Base-by-base conservation (phyloP, 2,888 invertebrate genomes). In the Leucoma salicis region DNA sequence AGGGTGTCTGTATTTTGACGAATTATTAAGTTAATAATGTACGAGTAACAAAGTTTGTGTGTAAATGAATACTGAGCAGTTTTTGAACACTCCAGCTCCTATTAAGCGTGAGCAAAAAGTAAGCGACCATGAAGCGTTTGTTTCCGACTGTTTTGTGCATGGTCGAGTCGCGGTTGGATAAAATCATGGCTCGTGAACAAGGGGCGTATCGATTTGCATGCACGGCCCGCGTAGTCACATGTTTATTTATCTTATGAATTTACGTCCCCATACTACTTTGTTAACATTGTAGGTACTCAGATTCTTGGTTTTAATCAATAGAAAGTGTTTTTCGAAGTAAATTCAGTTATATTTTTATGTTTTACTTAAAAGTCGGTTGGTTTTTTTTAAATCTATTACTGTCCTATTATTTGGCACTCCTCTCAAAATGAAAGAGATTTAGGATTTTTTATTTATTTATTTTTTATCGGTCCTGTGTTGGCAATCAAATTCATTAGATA, bases 131-230 rank as follows among this genome's bases (percentile, higher is more conserved):
- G 75, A 73, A 46, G 61, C 52, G 41, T 49, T 60, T 50, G 61
- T 67, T 73, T 70, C 73, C 73, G 67, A 72, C 57, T 53, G 66
- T 74, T 72, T 74, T 74, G 71, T 35, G 53, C 7, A 4, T 13
- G 29, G 12, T 8, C 8, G 29, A 27, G 29, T 12, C 7, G 8
- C 7, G 14, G 12, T 29, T 29, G 12, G 27, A 7, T 5, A 29
- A 7, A 29, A 37, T 28, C 28, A 27, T 37, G 13, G 46, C 40
- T 37, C 28, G 33, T 48, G 42, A 45, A 21, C 40, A 42, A 54
- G 53, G 53, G 59, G 54, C 56, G 60, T 60, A 69, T 67, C 62
- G 72, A 70, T 69, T 69, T 64, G 61, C 51, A 63, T 62, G 59
- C 58, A 57, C 42, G 56, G 51, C 49, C 51, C 46, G 38, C 46